These are phyloP conservation scores for Dasypolia templi DNA, from an alignment of 2,888 invertebrate species.

Conservation along the genomic window DNA sequence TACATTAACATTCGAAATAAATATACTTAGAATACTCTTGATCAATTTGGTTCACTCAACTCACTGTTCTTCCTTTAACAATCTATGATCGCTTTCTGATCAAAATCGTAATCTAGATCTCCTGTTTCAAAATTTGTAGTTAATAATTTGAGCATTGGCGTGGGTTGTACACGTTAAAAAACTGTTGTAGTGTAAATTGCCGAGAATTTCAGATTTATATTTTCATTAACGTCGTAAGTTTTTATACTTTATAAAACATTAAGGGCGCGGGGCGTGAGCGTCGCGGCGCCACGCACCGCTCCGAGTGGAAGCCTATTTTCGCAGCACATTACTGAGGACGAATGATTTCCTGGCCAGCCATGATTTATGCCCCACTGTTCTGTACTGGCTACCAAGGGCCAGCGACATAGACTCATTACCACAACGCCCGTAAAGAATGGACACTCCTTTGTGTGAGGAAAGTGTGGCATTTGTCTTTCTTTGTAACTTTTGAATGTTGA, in stretches of 20 bases:
- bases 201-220: conserved; percentile 72
- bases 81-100: conserved; percentile 26
- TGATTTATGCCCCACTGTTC: conserved; percentile 84
- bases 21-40: conserved; percentile 24
- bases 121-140: conserved; percentile 17
- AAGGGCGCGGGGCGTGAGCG: conserved; percentile 82
- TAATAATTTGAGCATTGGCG: conserved; percentile 50
- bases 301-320: conserved; percentile 88
- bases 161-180: conserved; percentile 56
- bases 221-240: conserved; percentile 82
- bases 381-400: conserved; percentile 70
- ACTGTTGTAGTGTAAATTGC: conserved; percentile 63
- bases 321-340: conserved; percentile 90
- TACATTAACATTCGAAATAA: conserved; percentile 33
- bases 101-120: conserved; percentile 43
- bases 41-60: conserved; percentile 40
- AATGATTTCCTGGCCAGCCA: conserved; percentile 89
- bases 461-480: conserved; percentile 86
- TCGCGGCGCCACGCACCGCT: conserved; percentile 76
- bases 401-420: conserved; percentile 84
- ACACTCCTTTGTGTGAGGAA: conserved; percentile 84
- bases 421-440: conserved; percentile 81
- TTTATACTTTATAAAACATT: conserved; percentile 80
- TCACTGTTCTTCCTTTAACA: conserved; percentile 14
- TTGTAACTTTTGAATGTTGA: conserved; percentile 78